These are phyloP conservation scores for Ophion obscuratus DNA, from an alignment of 2,888 invertebrate genomes.

Conservation along the genomic window DNA sequence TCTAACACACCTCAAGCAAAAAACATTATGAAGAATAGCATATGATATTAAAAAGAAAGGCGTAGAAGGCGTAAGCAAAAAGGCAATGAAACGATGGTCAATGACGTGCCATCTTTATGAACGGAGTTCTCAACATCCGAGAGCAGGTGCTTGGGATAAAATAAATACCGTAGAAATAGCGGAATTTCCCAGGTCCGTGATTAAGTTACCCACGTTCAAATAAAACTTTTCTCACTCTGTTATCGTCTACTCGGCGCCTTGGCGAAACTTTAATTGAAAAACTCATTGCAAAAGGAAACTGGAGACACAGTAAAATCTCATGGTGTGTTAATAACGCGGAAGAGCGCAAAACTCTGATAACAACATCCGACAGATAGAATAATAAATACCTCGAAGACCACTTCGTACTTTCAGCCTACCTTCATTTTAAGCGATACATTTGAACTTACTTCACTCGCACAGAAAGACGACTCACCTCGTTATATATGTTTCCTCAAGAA, in stretches of 20 bases:
- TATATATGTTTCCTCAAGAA: slow-evolving; percentile 36
- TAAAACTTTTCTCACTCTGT: slow-evolving; percentile 16
- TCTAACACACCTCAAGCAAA: neutral
- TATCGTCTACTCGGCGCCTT: neutral
- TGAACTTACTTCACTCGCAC: neutral
- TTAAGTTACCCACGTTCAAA: slow-evolving; percentile 21
- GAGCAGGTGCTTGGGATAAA: slow-evolving; percentile 46
- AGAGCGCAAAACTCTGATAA: slow-evolving; percentile 16
- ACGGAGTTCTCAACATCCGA: slow-evolving; percentile 31
- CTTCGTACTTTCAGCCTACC: slow-evolving; percentile 22
- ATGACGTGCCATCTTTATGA: slow-evolving; percentile 35
- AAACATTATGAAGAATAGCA: neutral
- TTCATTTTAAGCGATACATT: slow-evolving; percentile 29
- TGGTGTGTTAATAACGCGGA: slow-evolving; percentile 37
- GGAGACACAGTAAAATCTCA: slow-evolving; percentile 33
- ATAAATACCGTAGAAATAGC: slow-evolving; percentile 55
- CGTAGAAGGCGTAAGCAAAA: neutral
- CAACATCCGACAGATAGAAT: slow-evolving; percentile 32
- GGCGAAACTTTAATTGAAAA: slow-evolving; percentile 55
- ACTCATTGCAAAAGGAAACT: slow-evolving; percentile 34
- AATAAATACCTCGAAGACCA: slow-evolving; percentile 41
- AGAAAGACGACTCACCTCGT: slow-evolving; percentile 4
- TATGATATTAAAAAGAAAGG: neutral
- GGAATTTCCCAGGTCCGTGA: slow-evolving; percentile 14
- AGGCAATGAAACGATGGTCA: neutral